Evolutionary conservation across 1,140 invertebrate species (phyloP).

Genomic region (Cotesia vestalis): DNA sequence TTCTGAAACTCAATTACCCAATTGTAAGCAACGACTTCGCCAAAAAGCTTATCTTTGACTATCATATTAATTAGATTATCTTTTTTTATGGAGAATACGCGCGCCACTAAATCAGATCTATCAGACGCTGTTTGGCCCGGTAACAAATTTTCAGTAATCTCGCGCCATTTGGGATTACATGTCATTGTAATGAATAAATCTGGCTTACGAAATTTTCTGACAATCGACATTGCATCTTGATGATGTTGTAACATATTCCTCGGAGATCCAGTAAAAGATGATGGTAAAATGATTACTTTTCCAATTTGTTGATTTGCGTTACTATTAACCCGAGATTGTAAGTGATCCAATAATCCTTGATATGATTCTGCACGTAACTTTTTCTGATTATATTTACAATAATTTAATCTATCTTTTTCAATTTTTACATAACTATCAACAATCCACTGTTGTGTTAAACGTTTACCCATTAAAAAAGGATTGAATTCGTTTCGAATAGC

Average conservation of each 20-base stretch:
- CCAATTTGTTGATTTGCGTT: neutral
- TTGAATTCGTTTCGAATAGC: slow-evolving; percentile 62
- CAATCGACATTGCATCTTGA: slow-evolving; percentile 5
- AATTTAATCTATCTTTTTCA: no score
- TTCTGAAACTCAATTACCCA: slow-evolving; percentile 9
- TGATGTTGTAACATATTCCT: neutral
- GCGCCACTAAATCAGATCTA: neutral
- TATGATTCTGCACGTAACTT: no score
- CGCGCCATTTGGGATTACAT: no score
- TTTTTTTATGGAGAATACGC: slow-evolving; percentile 1
- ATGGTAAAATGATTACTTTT: neutral
- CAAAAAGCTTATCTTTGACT: neutral
- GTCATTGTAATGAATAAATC: neutral
- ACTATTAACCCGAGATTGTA: neutral
- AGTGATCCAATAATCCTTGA: no score
- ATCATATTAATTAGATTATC: neutral
- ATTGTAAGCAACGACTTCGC: neutral
- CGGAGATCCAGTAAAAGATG: neutral
- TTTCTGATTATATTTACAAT: no score
- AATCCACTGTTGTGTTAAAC: neutral
- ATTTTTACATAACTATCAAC: no score
- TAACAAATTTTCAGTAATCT: neutral
- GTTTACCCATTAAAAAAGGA: slow-evolving; percentile 54
- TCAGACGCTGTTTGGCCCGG: neutral
- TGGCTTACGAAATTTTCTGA: neutral